Evolutionary conservation across 2,797 vertebrate genomes (phyloP), one percentile per base, ranked within the genome.

Genomic region (Mormyrops attenuatus): DNA sequence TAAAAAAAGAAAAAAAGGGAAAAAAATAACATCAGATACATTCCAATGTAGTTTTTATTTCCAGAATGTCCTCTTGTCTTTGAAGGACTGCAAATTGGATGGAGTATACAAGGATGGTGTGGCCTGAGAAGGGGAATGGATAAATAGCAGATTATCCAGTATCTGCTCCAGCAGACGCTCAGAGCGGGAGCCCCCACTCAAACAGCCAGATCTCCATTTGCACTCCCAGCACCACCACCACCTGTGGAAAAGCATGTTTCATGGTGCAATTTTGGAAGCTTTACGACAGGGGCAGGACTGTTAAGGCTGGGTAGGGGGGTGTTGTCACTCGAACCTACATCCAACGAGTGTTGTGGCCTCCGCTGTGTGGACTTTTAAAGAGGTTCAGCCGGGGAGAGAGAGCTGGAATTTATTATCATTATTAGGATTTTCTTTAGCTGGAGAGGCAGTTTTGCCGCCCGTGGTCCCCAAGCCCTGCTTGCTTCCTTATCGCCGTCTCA

Each of bases 131-230:
- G 94, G 93, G 94, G 94, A 92, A 93, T 93, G 88, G 93, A 92
- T 92, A 93, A 94, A 93, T 88, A 93, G 94, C 93, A 95, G 95
- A 96, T 96, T 95, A 96, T 94, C 93, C 94, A 92, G 93, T 95
- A 95, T 96, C 95, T 95, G 93, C 94, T 94, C 94, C 94, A 94
- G 92, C 96, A 96, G 95, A 95, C 95, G 95, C 93, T 86, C 92
- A 92, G 93, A 93, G 92, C 91, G 94, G 93, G 93, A 94, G 94
- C 94, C 92, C 91, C 94, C 89, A 91, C 93, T 95, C 93, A 89
- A 95, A 95, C 93, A 95, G 95, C 93, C 96, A 96, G 95, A 95
- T 95, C 94, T 95, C 93, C 95, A 95, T 94, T 95, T 92, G 93
- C 92, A 92, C 91, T 92, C 92, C 93, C 92, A 91, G 89, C 94